These are phyloP conservation scores for Corythornis madagascariensis DNA, from an alignment of 2,113 vertebrate species.

Conservation along the genomic window DNA sequence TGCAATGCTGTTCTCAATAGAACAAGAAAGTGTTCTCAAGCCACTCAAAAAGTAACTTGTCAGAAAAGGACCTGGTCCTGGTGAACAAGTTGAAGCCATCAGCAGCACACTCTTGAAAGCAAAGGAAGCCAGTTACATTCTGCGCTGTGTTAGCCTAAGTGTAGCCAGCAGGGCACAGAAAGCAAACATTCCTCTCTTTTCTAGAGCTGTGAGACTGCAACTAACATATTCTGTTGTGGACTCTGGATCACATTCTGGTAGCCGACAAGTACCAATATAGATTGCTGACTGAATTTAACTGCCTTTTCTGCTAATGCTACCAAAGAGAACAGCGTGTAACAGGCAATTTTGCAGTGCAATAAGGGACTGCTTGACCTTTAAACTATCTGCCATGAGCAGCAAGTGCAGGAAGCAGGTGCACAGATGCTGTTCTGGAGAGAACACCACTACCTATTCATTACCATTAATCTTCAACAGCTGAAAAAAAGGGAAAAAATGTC, in stretches of 20 bases:
- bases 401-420: neutral
- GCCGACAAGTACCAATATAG: neutral
- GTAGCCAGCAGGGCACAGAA: neutral
- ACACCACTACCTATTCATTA: neutral
- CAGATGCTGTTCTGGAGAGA: neutral
- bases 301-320: neutral
- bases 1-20: neutral
- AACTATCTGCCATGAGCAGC: neutral
- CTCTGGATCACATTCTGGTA: accelerated
- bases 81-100: neutral
- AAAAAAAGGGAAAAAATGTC: neutral
- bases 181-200: neutral
- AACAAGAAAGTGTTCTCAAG: too few relatives aligned
- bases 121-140: neutral
- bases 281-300: neutral
- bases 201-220: neutral
- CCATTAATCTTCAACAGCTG: neutral
- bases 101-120: neutral
- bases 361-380: neutral
- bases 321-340: neutral
- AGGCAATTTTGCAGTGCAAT: accelerated
- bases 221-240: neutral
- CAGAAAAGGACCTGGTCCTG: neutral
- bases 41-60: neutral
- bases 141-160: accelerated